phyloP scores from a whole-genome alignment of 2,888 invertebrate genomes.

The Meteorus colon region DNA sequence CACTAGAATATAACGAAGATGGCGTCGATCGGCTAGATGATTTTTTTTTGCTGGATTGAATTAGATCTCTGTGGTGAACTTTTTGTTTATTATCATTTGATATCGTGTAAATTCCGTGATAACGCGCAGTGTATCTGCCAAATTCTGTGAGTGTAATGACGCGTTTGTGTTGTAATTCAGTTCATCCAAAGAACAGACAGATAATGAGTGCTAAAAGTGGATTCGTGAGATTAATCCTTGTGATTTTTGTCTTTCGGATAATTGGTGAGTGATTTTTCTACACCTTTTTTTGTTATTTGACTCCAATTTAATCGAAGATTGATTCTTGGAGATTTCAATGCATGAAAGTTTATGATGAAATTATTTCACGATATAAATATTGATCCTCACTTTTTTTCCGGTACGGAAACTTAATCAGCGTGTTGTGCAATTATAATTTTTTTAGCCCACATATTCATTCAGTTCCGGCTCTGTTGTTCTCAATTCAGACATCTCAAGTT shows the following conservation, averaged over 20 bases:
- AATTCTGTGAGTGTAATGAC: constrained; percentile 29
- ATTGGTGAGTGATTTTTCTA: constrained; percentile 9
- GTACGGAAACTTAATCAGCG: background rate
- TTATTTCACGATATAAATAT: too few species aligned
- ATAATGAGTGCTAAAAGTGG: background rate
- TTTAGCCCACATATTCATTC: background rate
- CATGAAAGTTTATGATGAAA: background rate
- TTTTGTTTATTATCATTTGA: background rate
- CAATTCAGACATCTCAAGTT: background rate
- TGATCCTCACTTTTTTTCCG: too few species aligned
- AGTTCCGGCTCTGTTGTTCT: background rate
- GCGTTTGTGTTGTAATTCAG: background rate
- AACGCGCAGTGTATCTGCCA: background rate
- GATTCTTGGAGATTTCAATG: background rate
- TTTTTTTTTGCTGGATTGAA: background rate
- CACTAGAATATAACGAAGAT: constrained; percentile 55
- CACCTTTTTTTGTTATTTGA: background rate
- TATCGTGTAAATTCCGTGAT: constrained; percentile 8
- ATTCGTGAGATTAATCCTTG: background rate
- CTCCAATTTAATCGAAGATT: too few species aligned
- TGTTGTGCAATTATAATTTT: background rate
- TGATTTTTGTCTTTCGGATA: constrained; percentile 1
- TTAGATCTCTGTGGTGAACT: background rate
- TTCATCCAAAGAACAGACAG: background rate
- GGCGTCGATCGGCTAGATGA: constrained; percentile 56